Evolutionary conservation across 2,113 vertebrate species (phyloP), one percentile per base, ranked within the genome.

Genomic region (Nothobranchius furzeri): DNA sequence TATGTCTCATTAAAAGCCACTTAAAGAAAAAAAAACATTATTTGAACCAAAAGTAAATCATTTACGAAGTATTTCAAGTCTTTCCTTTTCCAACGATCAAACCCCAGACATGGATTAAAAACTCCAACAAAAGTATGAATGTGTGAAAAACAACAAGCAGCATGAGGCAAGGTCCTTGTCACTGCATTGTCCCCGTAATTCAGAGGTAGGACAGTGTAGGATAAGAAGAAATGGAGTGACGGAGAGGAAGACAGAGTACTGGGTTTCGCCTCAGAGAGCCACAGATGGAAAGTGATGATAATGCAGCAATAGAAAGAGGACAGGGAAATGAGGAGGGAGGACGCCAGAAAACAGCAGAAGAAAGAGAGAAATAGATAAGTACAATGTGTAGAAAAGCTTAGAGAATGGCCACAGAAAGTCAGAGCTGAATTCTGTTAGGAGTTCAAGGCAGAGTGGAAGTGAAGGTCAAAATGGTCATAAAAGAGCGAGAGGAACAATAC

Each of bases 271-370:
- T 78, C 82, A 81, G 64, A 82, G 77, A 77, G 75, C 75, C 56
- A 65, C 70, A 86, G 84, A 88, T 85, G 73, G 78, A 79, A 77
- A 79, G 58, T 79, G 75, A 84, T 78, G 80, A 82, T 85, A 84
- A 76, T 72, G 68, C 80, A 85, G 78, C 70, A 46, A 47, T 24
- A 79, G 82, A 75, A 56, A 71, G 75, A 79, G 82, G 75, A 49
- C 68, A 75, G 51, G 71, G 53, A 56, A 37, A 17, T n/a, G 50
- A 64, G 20, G 36, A 50, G 4, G 45, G 56, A 14, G 58, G 42
- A 57, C 13, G 48, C 17, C 4, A 47, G 24, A 56, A 54, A 76
- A 69, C 35, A 24, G 54, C 24, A 57, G 50, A 58, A 45, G 25
- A 67, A 37, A 60, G 56, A 42, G 37, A 47, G 64, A 72, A 48